phyloP scores from a whole-genome alignment of 2,888 invertebrate species.

The Parnassius orleans region DNA sequence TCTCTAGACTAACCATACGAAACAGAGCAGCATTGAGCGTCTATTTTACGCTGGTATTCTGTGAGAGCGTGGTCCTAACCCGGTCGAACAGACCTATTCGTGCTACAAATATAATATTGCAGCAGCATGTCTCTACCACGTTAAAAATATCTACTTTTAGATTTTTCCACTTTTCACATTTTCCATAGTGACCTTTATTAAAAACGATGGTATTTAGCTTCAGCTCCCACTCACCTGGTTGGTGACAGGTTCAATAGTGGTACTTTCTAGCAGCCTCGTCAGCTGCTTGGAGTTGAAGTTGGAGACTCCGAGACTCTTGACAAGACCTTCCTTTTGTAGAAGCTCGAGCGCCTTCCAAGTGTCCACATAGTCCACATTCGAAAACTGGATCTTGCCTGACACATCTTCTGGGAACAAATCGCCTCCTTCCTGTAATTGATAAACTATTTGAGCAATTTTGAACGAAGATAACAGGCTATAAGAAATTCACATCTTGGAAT shows the following conservation, averaged over 20 bases:
- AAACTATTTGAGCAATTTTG: neutral
- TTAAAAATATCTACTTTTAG: too few species aligned
- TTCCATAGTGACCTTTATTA: too few species aligned
- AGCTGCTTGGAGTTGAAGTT: slow-evolving; percentile 91
- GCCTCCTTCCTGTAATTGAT: slow-evolving; percentile 78
- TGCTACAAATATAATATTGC: too few species aligned
- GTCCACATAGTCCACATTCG: slow-evolving; percentile 86
- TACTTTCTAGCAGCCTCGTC: slow-evolving; percentile 81
- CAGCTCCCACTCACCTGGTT: slow-evolving; percentile 76
- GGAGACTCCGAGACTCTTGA: slow-evolving; percentile 86
- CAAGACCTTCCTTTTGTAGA: slow-evolving; percentile 83
- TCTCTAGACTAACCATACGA: too few species aligned
- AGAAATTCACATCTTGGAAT: too few species aligned
- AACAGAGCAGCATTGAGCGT: too few species aligned
- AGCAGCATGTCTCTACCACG: too few species aligned
- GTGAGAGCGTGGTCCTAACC: too few species aligned
- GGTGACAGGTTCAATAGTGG: slow-evolving; percentile 83
- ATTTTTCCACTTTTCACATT: too few species aligned
- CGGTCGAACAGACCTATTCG: too few species aligned
- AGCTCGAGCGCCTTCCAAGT: slow-evolving; percentile 89
- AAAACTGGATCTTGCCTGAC: slow-evolving; percentile 81
- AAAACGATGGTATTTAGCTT: too few species aligned
- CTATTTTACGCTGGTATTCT: too few species aligned
- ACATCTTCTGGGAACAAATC: slow-evolving; percentile 82
- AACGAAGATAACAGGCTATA: neutral